phyloP scores from a whole-genome alignment of 2,797 vertebrate species.

The Okamejei kenojei region DNA sequence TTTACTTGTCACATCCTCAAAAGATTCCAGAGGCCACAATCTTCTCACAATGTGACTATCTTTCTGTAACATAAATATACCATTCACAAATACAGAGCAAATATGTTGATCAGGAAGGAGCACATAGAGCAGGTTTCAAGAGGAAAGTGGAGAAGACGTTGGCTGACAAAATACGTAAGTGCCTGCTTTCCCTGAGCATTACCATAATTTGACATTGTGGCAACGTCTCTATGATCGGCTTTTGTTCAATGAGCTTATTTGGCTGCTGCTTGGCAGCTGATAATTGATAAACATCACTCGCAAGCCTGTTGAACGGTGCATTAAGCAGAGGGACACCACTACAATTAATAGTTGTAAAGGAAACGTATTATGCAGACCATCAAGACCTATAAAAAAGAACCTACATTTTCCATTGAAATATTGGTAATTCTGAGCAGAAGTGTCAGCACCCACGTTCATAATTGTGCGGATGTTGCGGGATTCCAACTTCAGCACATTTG shows the following conservation, averaged over 20 bases:
- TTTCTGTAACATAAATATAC: not conserved
- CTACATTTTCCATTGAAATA: too few relatives aligned
- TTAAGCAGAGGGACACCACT: not conserved
- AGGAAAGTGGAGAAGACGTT: not conserved
- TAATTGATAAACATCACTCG: not conserved
- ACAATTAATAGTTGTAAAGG: not conserved
- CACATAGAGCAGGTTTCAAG: not conserved
- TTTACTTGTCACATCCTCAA: too few relatives aligned
- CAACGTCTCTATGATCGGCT: not conserved
- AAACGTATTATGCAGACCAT: not conserved
- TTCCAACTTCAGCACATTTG: too few relatives aligned
- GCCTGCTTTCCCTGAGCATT: not conserved
- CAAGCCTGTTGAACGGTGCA: not conserved
- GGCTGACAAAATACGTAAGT: not conserved
- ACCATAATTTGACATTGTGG: not conserved
- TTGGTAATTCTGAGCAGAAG: too few relatives aligned
- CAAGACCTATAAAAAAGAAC: not conserved
- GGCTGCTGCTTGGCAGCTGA: not conserved
- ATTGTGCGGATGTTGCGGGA: too few relatives aligned
- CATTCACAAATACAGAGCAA: not conserved
- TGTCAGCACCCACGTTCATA: too few relatives aligned
- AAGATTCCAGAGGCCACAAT: too few relatives aligned
- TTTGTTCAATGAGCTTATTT: not conserved
- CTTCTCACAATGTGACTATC: not conserved
- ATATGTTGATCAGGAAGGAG: not conserved